Percentiles rank a stretch among this genome's conserved stretches.
Evolutionary conservation across 2,113 vertebrate genomes (phyloP).

Genomic region (Cathartes aura): DNA sequence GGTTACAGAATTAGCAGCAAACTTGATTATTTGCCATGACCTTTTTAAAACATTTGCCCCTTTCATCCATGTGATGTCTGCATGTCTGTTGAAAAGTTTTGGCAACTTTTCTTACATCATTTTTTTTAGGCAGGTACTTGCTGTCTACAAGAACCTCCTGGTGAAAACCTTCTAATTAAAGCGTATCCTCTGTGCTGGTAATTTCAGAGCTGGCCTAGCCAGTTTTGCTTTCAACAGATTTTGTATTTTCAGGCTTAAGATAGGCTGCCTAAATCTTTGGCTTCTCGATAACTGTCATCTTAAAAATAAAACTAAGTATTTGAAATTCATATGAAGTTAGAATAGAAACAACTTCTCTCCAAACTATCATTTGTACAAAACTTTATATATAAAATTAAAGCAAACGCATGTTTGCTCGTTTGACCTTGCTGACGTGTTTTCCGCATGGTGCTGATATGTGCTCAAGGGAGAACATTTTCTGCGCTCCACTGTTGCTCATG

Average conservation of each 20-base stretch:
- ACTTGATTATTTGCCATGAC: neutral
- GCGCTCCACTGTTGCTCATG: neutral
- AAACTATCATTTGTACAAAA: neutral
- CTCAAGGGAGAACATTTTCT: neutral
- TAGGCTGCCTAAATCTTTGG: neutral
- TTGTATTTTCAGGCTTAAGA: slow-evolving; percentile 33
- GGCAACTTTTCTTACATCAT: neutral
- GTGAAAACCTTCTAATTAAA: slow-evolving; percentile 21
- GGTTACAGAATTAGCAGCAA: neutral
- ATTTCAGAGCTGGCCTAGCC: neutral
- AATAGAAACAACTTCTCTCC: slow-evolving; percentile 3
- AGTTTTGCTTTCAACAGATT: slow-evolving; percentile 34
- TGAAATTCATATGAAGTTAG: slow-evolving; percentile 42
- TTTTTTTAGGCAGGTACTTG: neutral
- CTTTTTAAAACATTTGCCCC: neutral
- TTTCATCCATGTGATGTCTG: neutral
- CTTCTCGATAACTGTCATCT: neutral
- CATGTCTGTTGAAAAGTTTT: neutral
- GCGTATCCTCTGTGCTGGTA: neutral
- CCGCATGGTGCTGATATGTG: accelerated
- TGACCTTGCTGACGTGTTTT: neutral
- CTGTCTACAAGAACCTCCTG: neutral
- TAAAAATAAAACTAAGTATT: slow-evolving; percentile 47
- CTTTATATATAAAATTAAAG: neutral
- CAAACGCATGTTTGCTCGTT: accelerated